phyloP scores from a whole-genome alignment of 2,797 vertebrate species.

The Neosilurus mollespiculum region DNA sequence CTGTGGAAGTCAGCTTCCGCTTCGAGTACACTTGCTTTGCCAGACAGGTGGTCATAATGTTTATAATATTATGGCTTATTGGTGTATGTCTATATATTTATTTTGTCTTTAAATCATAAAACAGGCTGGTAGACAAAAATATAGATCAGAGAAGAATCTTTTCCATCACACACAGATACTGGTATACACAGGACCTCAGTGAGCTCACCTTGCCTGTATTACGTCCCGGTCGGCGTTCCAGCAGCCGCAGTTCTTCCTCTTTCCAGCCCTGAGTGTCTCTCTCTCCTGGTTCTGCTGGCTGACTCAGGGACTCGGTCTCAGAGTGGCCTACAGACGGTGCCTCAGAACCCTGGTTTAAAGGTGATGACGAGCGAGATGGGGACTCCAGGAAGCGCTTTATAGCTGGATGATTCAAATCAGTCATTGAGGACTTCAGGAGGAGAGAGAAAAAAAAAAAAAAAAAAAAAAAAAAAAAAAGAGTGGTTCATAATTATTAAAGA shows the following conservation, averaged over 20 bases:
- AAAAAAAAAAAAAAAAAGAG: not conserved
- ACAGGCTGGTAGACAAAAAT: not conserved
- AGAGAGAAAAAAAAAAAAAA: not conserved
- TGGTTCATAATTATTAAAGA: not conserved
- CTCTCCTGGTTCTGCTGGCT: conserved; percentile 83
- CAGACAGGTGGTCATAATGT: too few species aligned
- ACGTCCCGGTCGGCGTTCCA: conserved; percentile 79
- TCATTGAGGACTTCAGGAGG: conserved; percentile 76
- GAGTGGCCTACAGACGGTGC: conserved; percentile 89
- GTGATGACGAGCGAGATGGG: conserved; percentile 93
- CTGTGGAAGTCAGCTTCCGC: too few species aligned
- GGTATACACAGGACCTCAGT: not conserved
- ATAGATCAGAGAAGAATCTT: too few species aligned
- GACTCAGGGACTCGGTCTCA: conserved; percentile 89
- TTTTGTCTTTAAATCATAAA: not conserved
- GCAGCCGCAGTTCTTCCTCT: conserved; percentile 71
- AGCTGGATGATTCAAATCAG: conserved; percentile 94
- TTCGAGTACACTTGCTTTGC: too few species aligned
- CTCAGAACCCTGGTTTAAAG: conserved; percentile 94
- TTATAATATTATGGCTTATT: too few species aligned
- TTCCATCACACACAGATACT: too few species aligned
- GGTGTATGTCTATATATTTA: not conserved
- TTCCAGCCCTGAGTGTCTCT: conserved; percentile 80
- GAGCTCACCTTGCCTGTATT: conserved; percentile 79
- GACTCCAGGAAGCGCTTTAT: conserved; percentile 94